phyloP scores from a whole-genome alignment of 2,888 invertebrate genomes.

The Erebia epiphron region DNA sequence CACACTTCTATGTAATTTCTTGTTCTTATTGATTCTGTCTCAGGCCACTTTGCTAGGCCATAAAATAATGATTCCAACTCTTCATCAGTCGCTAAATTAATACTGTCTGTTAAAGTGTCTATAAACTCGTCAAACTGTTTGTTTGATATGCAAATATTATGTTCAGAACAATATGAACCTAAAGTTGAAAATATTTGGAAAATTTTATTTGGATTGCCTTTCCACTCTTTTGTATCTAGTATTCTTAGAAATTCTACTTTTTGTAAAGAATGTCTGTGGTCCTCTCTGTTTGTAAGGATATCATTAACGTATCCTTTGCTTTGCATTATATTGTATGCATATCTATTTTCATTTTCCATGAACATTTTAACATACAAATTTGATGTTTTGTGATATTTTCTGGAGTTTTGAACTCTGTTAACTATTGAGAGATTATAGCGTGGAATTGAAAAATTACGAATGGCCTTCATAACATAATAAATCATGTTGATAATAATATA shows the following conservation, averaged over 20 bases:
- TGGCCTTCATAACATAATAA: neutral
- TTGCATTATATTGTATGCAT: constrained; percentile 68
- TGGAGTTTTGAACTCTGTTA: constrained; percentile 1
- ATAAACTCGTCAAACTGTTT: constrained; percentile 68
- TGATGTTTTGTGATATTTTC: constrained; percentile 44
- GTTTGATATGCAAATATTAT: constrained; percentile 63
- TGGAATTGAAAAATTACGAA: constrained; percentile 11
- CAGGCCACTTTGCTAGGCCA: constrained; percentile 78
- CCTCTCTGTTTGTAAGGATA: constrained; percentile 42
- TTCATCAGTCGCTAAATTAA: constrained; percentile 80
- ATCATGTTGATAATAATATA: neutral
- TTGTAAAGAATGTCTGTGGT: constrained; percentile 33
- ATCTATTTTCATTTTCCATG: constrained; percentile 69
- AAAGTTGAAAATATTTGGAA: constrained; percentile 60
- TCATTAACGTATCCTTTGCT: constrained; percentile 60
- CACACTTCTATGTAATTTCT: constrained; percentile 86
- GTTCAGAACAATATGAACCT: constrained; percentile 58
- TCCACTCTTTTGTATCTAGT: constrained; percentile 56
- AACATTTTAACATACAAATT: constrained; percentile 58
- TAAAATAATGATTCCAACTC: constrained; percentile 81
- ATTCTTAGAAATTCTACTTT: constrained; percentile 53
- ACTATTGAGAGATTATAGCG: neutral
- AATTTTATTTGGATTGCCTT: constrained; percentile 52
- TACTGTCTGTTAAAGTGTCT: constrained; percentile 73
- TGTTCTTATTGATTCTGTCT: constrained; percentile 72